These are phyloP conservation scores for Pseudobourletiella spinata DNA, from an alignment of 1,140 invertebrate species.

Conservation along the genomic window DNA sequence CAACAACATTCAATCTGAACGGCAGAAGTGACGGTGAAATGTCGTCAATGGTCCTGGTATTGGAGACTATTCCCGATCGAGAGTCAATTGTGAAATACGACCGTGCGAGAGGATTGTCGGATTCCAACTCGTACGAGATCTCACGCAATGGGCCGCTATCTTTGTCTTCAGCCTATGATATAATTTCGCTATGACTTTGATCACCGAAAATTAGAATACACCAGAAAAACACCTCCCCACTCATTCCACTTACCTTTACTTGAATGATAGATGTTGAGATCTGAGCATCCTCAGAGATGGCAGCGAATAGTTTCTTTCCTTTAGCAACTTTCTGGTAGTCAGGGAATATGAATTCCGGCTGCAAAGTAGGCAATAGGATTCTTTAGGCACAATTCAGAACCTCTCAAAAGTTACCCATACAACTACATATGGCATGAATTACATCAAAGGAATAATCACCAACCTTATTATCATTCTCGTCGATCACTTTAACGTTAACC, in stretches of 20 bases:
- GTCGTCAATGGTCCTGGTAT: conserved; percentile 58
- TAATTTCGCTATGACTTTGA: no score
- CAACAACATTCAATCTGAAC: conserved; percentile 60
- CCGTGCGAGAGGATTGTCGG: conserved; percentile 40
- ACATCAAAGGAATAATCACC: not conserved
- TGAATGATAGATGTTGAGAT: conserved; percentile 64
- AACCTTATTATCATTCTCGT: conserved; percentile 69
- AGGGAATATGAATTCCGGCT: conserved; percentile 65
- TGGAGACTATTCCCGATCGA: conserved; percentile 62
- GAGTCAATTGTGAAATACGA: conserved; percentile 62
- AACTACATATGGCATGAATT: not conserved
- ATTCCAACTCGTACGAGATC: conserved; percentile 53
- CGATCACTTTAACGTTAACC: conserved; percentile 69
- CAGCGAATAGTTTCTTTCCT: conserved; percentile 56
- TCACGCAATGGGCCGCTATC: conserved; percentile 71
- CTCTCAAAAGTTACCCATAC: not conserved
- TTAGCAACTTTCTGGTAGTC: conserved; percentile 38
- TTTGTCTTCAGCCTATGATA: conserved; percentile 60
- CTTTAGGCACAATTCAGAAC: not conserved
- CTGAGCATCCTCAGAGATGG: conserved; percentile 56
- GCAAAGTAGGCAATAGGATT: not conserved
- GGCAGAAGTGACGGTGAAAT: conserved; percentile 54
- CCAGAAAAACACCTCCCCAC: not conserved
- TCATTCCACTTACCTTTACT: conserved; percentile 47
- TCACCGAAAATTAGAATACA: conserved; percentile 1